phyloP scores from a whole-genome alignment of 2,113 vertebrate species.

The Todiramphus saurophagus region DNA sequence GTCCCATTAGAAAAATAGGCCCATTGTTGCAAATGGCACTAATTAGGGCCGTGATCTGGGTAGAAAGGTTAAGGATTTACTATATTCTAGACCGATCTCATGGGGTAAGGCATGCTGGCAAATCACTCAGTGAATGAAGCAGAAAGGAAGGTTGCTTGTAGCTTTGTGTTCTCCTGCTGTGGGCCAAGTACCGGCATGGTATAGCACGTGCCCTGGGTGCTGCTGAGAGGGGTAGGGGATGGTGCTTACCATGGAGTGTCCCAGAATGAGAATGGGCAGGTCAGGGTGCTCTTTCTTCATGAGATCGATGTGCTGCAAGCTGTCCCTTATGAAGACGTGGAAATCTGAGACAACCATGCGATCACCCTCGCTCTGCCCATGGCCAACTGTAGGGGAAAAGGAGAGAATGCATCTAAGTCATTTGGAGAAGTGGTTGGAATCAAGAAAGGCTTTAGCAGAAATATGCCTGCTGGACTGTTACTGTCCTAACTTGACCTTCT shows the following conservation, averaged over 20 bases:
- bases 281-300: conserved; percentile 83
- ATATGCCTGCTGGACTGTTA: neutral
- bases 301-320: conserved; percentile 88
- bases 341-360: conserved; percentile 92
- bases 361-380: conserved; percentile 94
- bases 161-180: neutral
- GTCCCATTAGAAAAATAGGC: neutral
- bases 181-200: neutral
- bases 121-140: neutral
- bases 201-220: neutral
- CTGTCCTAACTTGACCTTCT: neutral
- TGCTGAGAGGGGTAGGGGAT: neutral
- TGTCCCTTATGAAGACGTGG: conserved; percentile 89
- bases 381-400: conserved; percentile 83
- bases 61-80: neutral
- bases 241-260: conserved; percentile 93
- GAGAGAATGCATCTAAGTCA: neutral
- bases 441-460: neutral
- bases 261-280: conserved; percentile 89
- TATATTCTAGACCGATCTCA: neutral
- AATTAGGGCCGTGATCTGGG: neutral
- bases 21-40: neutral
- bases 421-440: neutral
- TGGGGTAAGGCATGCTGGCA: neutral
- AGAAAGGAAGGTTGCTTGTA: neutral